A percentile compares a stretch with the other conserved stretches of the same genome.
phyloP scores from a whole-genome alignment of 2,888 invertebrate genomes.

The Drosophila setosimentum region DNA sequence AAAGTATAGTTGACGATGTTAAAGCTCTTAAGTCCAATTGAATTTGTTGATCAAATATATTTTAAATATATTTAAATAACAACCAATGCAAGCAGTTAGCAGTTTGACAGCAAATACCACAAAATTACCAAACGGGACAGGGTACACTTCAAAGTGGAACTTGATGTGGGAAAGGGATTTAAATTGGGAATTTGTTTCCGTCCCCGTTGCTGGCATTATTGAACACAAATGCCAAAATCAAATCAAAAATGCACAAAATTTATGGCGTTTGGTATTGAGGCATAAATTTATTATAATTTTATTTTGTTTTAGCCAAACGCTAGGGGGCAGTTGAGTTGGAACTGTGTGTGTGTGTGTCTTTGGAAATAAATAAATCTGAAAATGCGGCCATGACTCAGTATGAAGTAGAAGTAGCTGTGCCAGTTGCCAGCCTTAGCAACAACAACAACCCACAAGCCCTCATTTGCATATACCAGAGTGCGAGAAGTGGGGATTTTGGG shows the following conservation, averaged over 20 bases:
- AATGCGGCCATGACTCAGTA: conserved; percentile 7
- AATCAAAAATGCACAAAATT: conserved; percentile 73
- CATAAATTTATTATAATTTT: conserved; percentile 76
- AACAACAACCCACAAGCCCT: conserved; percentile 2
- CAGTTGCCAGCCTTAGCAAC: conserved; percentile 15
- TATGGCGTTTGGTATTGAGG: conserved; percentile 46
- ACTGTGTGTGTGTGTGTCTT: conserved; percentile 26
- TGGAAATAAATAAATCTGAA: conserved; percentile 63
- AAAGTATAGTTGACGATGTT: background rate
- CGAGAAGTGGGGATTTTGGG: background rate
- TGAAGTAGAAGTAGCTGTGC: conserved; percentile 19
- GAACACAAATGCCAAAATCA: conserved; percentile 72
- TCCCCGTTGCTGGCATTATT: conserved; percentile 39
- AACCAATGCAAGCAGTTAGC: conserved; percentile 53
- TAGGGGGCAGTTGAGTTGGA: conserved; percentile 10
- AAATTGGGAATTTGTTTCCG: conserved; percentile 6
- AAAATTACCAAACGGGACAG: conserved; percentile 24
- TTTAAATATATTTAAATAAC: conserved; percentile 20
- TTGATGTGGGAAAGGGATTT: background rate
- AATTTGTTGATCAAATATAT: conserved; percentile 56
- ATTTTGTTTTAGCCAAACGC: conserved; percentile 42
- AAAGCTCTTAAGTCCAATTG: conserved; percentile 23
- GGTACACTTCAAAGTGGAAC: background rate
- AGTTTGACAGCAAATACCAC: conserved; percentile 24
- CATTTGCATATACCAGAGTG: conserved; percentile 65